Base-by-base conservation (phyloP, 2,888 invertebrate species). In the Ctenicera cuprea region DNA sequence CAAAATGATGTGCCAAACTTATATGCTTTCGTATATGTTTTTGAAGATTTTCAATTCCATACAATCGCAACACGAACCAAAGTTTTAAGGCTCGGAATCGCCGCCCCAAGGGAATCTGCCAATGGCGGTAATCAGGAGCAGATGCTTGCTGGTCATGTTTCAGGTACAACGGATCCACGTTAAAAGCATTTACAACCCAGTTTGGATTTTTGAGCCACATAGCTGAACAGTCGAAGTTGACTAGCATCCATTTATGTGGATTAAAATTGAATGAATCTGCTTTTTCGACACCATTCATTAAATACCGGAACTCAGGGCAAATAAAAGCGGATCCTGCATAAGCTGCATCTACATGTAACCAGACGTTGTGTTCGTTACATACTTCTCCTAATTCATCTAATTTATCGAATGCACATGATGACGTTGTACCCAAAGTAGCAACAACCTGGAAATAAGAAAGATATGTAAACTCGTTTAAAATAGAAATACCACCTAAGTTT, bases 201-300 rank as follows among this genome's bases (percentile, higher is more conserved):
- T 93, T 91, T 76, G 96, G 95, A 83, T 96, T 92, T 83, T 95
- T 96, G 3, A 96, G 89, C 99, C 99, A 99, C 95, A 99, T 94
- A 0, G 98, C 94, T 11, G 99, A 99, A 85, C 99, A 99, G 87
- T 99, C 99, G 82, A 99, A 99, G 87, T 97, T 99, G n/a, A 99
- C 97, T 79, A 99, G 87, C 92, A 99, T 89, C 99, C 99, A 99
- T 88, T 99, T 99, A 87, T 99, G 99, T 0, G 99, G 99, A 86
- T 99, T 99, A 85, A 99, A 98, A 87, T 99, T 98, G 86, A 99
- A 98, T 0, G 98, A 99, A 83, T 97, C 95, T 0, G 97, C 98
- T 73, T 92, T 91, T 87, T 99, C 95, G 5, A 96, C 87, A 22
- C 97, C 97, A 79, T 93, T 92, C 93, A 98, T 95, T 22, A 97